A percentile compares a stretch with the other conserved stretches of the same genome.
These are phyloP conservation scores for Microplitis deprimator DNA, from an alignment of 2,888 invertebrate genomes.

Conservation along the genomic window DNA sequence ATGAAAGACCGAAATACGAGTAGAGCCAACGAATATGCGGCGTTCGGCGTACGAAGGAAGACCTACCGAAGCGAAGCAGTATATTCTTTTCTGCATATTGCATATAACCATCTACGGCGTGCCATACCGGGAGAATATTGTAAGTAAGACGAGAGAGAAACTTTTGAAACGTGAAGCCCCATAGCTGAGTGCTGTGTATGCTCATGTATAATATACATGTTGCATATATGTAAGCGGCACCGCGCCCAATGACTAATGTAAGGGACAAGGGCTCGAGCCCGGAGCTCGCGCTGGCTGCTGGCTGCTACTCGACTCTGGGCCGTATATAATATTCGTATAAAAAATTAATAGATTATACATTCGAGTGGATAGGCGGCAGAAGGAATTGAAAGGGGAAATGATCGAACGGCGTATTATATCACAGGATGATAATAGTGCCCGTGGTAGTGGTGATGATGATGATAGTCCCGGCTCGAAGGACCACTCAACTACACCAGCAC, in stretches of 20 bases:
- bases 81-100: conserved; percentile 36
- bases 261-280: conserved; percentile 2
- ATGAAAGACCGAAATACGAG: conserved; percentile 36
- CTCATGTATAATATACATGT: background rate
- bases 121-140: background rate
- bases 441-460: background rate
- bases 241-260: conserved; percentile 9
- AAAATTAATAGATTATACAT: conserved; percentile 39
- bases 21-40: background rate
- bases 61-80: conserved; percentile 29
- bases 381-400: conserved; percentile 27
- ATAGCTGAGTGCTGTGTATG: conserved; percentile 27
- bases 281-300: background rate
- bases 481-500: conserved; percentile 26
- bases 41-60: conserved; percentile 18
- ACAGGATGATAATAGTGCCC: background rate
- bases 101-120: background rate
- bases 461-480: conserved; percentile 22
- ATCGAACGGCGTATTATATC: conserved; percentile 33
- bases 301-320: conserved; percentile 1
- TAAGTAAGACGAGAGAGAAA: conserved; percentile 33
- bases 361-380: conserved; percentile 26
- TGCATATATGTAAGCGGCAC: background rate
- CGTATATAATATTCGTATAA: background rate
- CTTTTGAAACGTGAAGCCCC: conserved; percentile 43